Evolutionary conservation across 2,113 vertebrate genomes (phyloP).

Genomic region (Corydoras maculifer): DNA sequence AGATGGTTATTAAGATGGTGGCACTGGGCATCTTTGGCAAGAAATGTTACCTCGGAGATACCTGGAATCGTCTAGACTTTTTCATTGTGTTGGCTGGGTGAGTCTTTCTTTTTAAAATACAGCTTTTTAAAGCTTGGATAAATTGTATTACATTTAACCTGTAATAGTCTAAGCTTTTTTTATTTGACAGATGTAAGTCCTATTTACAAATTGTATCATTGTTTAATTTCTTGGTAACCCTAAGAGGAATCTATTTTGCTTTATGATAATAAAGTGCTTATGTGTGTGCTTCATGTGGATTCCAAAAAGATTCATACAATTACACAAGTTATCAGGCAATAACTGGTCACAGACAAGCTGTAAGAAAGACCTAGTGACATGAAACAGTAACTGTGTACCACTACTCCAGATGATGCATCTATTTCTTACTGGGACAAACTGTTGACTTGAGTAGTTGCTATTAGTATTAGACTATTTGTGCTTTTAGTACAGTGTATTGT

Average conservation of each 20-base stretch:
- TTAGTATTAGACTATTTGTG: too few species aligned
- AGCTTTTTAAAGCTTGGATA: not conserved
- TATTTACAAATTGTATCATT: not conserved
- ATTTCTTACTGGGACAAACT: too few species aligned
- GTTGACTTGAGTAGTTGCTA: too few species aligned
- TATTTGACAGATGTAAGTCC: too few species aligned
- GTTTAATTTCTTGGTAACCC: constrained; percentile 5
- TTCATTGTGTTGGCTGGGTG: constrained; percentile 97
- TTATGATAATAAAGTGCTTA: constrained; percentile 4
- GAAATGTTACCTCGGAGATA: constrained; percentile 97
- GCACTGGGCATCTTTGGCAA: constrained; percentile 96
- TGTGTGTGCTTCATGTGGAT: not conserved
- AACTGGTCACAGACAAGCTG: constrained; percentile 18
- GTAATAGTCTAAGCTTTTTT: not conserved
- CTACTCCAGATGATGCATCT: too few species aligned
- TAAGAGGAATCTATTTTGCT: not conserved
- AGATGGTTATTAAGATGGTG: constrained; percentile 99
- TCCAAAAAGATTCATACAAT: constrained; percentile 20
- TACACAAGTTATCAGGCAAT: constrained; percentile 26
- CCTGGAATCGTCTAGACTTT: constrained; percentile 97
- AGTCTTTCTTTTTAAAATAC: constrained; percentile 50
- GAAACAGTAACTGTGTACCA: too few species aligned
- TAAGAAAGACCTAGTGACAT: too few species aligned
- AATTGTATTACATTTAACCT: not conserved
- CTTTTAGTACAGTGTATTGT: too few species aligned